phyloP scores from a whole-genome alignment of 64 coral and sea anemone genomes.

The Trachythela sp. region DNA sequence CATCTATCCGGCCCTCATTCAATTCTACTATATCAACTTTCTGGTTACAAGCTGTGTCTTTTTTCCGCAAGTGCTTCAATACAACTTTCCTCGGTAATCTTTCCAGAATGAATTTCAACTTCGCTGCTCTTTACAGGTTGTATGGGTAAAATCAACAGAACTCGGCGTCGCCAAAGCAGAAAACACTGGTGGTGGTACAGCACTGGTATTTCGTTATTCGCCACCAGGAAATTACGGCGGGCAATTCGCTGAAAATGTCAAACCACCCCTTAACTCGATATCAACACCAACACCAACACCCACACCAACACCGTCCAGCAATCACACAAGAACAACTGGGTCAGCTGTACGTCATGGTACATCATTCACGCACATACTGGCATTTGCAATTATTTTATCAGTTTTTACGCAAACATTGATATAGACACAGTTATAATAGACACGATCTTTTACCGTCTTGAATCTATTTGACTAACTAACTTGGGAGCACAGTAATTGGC shows the following conservation, averaged over 20 bases:
- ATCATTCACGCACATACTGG: background rate
- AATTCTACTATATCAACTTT: no score
- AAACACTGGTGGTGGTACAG: background rate
- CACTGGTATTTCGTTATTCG: background rate
- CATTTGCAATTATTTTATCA: background rate
- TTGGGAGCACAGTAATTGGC: no score
- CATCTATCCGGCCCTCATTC: no score
- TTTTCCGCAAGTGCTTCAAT: no score
- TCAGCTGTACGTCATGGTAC: background rate
- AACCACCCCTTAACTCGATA: background rate
- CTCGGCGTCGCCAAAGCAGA: background rate
- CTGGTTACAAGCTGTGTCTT: no score
- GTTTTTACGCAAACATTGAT: background rate
- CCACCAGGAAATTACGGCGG: background rate
- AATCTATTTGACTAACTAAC: no score
- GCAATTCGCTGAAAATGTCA: background rate
- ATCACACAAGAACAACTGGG: no score
- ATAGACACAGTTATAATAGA: background rate
- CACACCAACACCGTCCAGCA: no score
- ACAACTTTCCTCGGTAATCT: no score
- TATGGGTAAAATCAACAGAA: slow-evolving; percentile 2
- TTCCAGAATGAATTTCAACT: no score
- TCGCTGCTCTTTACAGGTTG: background rate
- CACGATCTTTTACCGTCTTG: no score
- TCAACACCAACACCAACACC: no score